A percentile compares a stretch with the other conserved stretches of the same genome.
These are phyloP conservation scores for Apotomis turbidana DNA, from an alignment of 2,888 invertebrate species.

Conservation along the genomic window DNA sequence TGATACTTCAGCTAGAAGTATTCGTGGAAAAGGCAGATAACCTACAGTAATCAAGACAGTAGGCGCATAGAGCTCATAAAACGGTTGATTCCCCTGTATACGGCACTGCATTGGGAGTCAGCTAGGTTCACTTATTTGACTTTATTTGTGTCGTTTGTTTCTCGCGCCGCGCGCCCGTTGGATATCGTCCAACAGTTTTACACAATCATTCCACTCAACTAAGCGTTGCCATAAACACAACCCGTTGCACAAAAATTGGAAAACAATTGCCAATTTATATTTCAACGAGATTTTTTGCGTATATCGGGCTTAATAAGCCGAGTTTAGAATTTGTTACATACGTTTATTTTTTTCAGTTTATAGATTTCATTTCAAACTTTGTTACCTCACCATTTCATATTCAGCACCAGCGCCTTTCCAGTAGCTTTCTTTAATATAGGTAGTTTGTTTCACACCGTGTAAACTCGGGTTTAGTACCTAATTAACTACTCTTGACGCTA, in stretches of 20 bases:
- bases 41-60: conserved; percentile 8
- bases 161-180: conserved; percentile 69
- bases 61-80: conserved; percentile 49
- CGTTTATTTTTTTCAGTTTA: neutral
- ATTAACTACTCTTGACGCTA: conserved; percentile 39
- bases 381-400: neutral
- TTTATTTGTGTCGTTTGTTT: conserved; percentile 80
- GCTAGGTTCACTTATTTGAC: conserved; percentile 76
- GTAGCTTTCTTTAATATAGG: neutral
- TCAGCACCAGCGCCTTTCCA: neutral
- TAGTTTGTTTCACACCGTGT: conserved; percentile 2
- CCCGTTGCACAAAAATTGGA: conserved; percentile 78
- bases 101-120: conserved; percentile 50
- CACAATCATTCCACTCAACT: conserved; percentile 84
- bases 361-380: neutral
- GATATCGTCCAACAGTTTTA: conserved; percentile 81
- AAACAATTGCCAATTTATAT: conserved; percentile 79
- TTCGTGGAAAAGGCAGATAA: too few species aligned
- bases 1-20: too few species aligned
- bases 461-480: conserved; percentile 17
- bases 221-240: conserved; percentile 83
- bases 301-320: conserved; percentile 58
- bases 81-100: conserved; percentile 43
- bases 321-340: conserved; percentile 1
- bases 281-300: conserved; percentile 60